phyloP scores from a whole-genome alignment of 2,888 invertebrate genomes.

The Anorthoa munda region DNA sequence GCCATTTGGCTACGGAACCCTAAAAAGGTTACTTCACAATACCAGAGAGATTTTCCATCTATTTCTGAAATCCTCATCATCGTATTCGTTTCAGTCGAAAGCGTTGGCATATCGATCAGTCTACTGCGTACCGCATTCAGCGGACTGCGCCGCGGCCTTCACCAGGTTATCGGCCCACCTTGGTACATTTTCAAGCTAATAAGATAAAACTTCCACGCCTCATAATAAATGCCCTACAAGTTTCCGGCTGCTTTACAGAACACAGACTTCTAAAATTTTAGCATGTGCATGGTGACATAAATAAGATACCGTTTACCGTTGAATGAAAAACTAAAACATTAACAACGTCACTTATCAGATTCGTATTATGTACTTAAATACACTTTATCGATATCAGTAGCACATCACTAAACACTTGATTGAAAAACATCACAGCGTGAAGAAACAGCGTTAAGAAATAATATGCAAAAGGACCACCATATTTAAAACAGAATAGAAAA shows the following conservation, averaged over 20 bases:
- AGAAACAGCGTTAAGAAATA: neutral
- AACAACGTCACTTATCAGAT: neutral
- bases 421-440: constrained; percentile 32
- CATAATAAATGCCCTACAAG: neutral
- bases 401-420: constrained; percentile 49
- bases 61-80: neutral
- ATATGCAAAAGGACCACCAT: constrained; percentile 19
- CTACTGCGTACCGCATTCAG: neutral
- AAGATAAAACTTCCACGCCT: neutral
- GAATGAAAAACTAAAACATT: neutral
- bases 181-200: neutral
- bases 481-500: no score
- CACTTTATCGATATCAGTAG: constrained; percentile 45
- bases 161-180: neutral
- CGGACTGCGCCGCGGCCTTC: neutral
- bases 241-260: neutral
- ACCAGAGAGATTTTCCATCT: neutral
- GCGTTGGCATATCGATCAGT: neutral
- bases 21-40: neutral
- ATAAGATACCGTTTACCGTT: neutral
- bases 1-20: no score
- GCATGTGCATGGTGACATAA: neutral
- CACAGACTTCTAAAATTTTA: neutral
- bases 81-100: no score
- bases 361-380: neutral